phyloP scores from a whole-genome alignment of 2,797 vertebrate genomes.

The Meriones psammophilus region DNA sequence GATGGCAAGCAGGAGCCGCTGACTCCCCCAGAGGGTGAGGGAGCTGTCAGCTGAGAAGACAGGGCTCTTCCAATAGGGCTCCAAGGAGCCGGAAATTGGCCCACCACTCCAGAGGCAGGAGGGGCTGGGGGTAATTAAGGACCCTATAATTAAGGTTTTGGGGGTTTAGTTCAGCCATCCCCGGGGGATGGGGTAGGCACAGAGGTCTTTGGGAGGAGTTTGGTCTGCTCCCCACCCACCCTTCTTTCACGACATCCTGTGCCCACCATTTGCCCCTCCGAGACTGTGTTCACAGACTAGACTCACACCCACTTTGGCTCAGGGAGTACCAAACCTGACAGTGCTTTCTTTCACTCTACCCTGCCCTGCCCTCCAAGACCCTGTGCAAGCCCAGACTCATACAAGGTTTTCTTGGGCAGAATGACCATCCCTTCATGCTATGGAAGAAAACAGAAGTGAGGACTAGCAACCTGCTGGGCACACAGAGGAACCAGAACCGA shows the following conservation, averaged over 20 bases:
- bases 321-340: background rate
- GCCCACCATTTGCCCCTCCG: background rate
- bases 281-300: background rate
- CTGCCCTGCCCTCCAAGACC: background rate
- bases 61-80: slow-evolving; percentile 51
- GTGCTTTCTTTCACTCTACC: background rate
- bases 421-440: background rate
- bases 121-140: slow-evolving; percentile 46
- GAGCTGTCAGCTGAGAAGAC: slow-evolving; percentile 56
- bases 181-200: background rate
- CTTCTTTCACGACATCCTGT: background rate
- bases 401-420: background rate
- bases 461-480: background rate
- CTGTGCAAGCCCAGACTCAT: background rate
- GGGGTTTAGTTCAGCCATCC: background rate
- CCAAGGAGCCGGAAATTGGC: slow-evolving; percentile 63
- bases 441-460: background rate
- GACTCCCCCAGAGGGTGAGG: slow-evolving; percentile 65
- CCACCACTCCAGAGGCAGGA: background rate
- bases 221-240: background rate
- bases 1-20: slow-evolving; percentile 48
- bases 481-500: slow-evolving; percentile 1
- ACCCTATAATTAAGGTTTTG: slow-evolving; percentile 46
- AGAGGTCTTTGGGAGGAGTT: background rate
- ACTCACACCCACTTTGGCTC: background rate